Base-by-base conservation (phyloP, 2,888 invertebrate genomes). In the Apamea sordens region DNA sequence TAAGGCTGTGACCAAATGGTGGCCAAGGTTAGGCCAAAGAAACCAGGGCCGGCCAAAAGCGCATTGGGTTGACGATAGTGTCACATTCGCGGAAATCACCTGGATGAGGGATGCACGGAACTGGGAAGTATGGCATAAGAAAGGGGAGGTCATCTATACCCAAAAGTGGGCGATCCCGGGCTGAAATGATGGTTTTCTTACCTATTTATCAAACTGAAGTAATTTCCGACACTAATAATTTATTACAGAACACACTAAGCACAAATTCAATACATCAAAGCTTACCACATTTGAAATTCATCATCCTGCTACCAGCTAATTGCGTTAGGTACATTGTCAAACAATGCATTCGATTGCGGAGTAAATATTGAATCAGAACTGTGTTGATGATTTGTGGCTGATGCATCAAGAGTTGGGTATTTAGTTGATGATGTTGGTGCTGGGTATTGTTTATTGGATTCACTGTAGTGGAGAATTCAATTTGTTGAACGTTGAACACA, bases 291-390 rank as follows among this genome's bases (percentile, higher is more conserved):
- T 87, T 73, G 76, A 64, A 89, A 87, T 86, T 82, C 76, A 80
- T 76, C 36, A 68, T 68, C 28, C 75, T 13, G 67, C 56, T 47
- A 59, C n/a, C 41, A 50, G 11, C 68, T 86, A 84, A 89, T 86
- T 77, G 79, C 71, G 56, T 82, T 78, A n/a, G n/a, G n/a, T n/a
- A 79, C 70, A 71, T 28, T 8, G n/a, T 28, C 80, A 73, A 84
- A 87, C 85, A 89, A 73, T 79, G 73, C 63, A 68, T 82, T 77
- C 73, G 80, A 86, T 80, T 86, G 86, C 47, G 56, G 70, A 73
- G 86, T 81, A 79, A 79, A 88, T 73, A 82, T 32, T 32, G 44
- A 74, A 83, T 79, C 75, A 69, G 67, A 64, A 76, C 53, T 56
- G 56, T 75, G 79, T 63, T 61, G 61, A 83, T 71, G 73, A 76